Percentiles rank a stretch among this genome's conserved stretches.
Conservation (phyloP, 2,113 vertebrate genomes). For the Rhegmatorhina hoffmannsi region DNA sequence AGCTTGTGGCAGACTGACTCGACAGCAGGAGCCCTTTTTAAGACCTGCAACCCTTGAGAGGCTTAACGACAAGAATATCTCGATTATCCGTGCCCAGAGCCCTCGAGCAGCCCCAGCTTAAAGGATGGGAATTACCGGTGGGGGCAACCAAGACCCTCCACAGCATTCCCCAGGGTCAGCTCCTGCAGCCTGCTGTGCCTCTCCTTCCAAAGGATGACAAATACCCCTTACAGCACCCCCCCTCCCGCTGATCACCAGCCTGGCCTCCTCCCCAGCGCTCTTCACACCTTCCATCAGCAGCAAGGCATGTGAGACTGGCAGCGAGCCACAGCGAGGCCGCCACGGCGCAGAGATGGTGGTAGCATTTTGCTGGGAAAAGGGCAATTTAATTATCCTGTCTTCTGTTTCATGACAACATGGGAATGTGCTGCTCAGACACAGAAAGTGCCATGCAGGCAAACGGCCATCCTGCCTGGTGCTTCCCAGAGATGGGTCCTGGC, state of each 20-base stretch:
- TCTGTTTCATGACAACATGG: constrained; percentile 29
- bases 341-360: rapidly evolving
- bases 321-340: neutral
- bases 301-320: neutral
- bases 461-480: neutral
- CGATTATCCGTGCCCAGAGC: neutral
- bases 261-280: neutral
- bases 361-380: constrained; percentile 55
- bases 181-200: rapidly evolving
- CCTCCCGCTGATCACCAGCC: neutral
- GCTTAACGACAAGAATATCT: constrained; percentile 49
- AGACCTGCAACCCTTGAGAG: constrained; percentile 12
- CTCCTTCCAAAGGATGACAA: neutral
- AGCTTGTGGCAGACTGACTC: rapidly evolving
- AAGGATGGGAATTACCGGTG: neutral
- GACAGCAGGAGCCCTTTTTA: neutral
- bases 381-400: constrained; percentile 54
- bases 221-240: neutral
- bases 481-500: rapidly evolving
- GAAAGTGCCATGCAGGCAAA: neutral
- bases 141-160: neutral
- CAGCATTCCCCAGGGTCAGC: neutral
- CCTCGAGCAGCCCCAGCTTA: constrained; percentile 18
- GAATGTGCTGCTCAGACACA: constrained; percentile 19
- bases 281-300: constrained; percentile 45